These are phyloP conservation scores for Polydrusus cervinus DNA, from an alignment of 2,888 invertebrate genomes.

Conservation along the genomic window DNA sequence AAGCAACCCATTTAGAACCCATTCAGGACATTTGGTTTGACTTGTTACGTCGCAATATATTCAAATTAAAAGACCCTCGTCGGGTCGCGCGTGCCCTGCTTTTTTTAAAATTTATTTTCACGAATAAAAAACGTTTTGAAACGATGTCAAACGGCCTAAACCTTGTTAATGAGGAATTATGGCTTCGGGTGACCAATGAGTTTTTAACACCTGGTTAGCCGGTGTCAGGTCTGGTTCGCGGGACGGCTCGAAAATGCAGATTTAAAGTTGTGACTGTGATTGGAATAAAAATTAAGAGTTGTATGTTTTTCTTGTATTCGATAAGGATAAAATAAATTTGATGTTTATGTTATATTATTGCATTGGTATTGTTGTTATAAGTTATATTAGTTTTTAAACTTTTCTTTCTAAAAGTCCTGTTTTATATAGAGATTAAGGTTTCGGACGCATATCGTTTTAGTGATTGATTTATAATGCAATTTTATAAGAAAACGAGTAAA, in stretches of 20 bases:
- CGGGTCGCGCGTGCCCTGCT: slow-evolving; percentile 25
- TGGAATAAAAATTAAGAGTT: too few relatives aligned
- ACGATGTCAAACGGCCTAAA: slow-evolving; percentile 29
- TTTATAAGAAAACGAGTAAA: too few relatives aligned
- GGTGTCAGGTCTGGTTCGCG: slow-evolving; percentile 33
- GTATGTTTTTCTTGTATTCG: too few relatives aligned
- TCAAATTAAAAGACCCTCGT: slow-evolving; percentile 65
- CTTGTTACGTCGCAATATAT: slow-evolving; percentile 67
- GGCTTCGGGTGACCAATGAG: slow-evolving; percentile 42
- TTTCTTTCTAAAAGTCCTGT: too few relatives aligned
- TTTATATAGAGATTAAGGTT: too few relatives aligned
- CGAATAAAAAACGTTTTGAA: slow-evolving; percentile 22
- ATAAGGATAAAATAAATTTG: too few relatives aligned
- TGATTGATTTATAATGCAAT: too few relatives aligned
- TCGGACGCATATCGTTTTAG: too few relatives aligned
- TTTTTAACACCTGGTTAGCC: slow-evolving; percentile 49
- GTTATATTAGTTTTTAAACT: too few relatives aligned
- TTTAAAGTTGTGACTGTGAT: neutral
- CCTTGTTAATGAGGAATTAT: slow-evolving; percentile 52
- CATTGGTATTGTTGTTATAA: too few relatives aligned
- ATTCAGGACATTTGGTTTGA: slow-evolving; percentile 56
- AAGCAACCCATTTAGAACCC: slow-evolving; percentile 61
- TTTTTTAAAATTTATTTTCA: slow-evolving; percentile 34
- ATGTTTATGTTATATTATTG: too few relatives aligned
- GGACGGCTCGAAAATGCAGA: slow-evolving; percentile 9